Evolutionary conservation across 64 coral and sea anemone species (phyloP).

Genomic region (Montipora capricornis): DNA sequence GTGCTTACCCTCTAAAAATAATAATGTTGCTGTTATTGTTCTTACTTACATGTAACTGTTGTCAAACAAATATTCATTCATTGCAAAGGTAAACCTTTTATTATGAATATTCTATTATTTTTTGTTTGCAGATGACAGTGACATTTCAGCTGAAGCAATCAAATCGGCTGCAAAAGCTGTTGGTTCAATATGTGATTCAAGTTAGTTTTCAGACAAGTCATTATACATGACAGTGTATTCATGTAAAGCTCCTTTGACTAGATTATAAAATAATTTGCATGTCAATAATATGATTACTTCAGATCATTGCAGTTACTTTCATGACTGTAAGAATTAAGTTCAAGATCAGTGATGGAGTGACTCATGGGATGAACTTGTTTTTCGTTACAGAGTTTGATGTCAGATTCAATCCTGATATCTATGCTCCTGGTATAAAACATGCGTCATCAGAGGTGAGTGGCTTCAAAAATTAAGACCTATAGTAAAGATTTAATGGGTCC

Average conservation of each 20-base stretch:
- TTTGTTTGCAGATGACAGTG: conserved; percentile 46
- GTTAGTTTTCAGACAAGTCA: neutral
- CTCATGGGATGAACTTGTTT: neutral
- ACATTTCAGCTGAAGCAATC: conserved; percentile 83
- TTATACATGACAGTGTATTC: neutral
- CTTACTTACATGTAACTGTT: too few species aligned
- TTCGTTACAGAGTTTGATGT: conserved; percentile 87
- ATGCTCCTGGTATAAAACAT: conserved; percentile 86
- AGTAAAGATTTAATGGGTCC: neutral
- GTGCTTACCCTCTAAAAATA: too few species aligned
- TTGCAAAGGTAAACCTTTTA: neutral
- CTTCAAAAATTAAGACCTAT: too few species aligned
- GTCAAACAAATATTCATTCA: too few species aligned
- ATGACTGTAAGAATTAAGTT: too few species aligned
- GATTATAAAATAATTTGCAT: too few species aligned
- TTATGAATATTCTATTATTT: neutral
- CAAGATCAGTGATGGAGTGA: too few species aligned
- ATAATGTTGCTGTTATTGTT: too few species aligned
- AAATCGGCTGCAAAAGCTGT: conserved; percentile 87
- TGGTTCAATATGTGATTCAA: conserved; percentile 87
- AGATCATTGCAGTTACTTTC: too few species aligned
- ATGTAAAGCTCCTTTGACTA: too few species aligned
- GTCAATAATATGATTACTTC: too few species aligned
- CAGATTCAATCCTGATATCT: conserved; percentile 93
- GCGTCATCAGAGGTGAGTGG: conserved; percentile 80